Conservation (phyloP, 2,888 invertebrate species). For the Trachelus tabidus region DNA sequence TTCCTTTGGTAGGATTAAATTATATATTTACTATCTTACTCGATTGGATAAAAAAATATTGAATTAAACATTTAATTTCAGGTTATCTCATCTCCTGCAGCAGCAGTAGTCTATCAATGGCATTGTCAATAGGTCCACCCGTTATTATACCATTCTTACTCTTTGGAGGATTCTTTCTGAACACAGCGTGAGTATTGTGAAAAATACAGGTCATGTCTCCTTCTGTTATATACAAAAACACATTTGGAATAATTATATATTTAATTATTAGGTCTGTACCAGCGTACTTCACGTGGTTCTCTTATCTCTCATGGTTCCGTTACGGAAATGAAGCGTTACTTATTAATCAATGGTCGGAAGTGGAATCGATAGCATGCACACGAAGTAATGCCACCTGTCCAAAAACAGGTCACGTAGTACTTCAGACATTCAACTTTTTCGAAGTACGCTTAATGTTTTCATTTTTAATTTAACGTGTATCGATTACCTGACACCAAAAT, state of each 20-base stretch:
- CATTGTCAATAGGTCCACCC: slow-evolving; percentile 90
- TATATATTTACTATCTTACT: neutral
- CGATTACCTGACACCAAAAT: neutral
- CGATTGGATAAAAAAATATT: neutral
- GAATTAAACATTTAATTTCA: slow-evolving; percentile 59
- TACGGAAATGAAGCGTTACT: slow-evolving; percentile 91
- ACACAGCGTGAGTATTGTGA: slow-evolving; percentile 76
- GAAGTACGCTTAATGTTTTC: slow-evolving; percentile 68
- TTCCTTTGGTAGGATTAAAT: slow-evolving; percentile 78
- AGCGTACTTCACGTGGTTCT: slow-evolving; percentile 85
- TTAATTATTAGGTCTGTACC: slow-evolving; percentile 79
- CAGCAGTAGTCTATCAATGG: slow-evolving; percentile 86
- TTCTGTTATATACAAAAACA: neutral
- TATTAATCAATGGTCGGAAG: slow-evolving; percentile 89
- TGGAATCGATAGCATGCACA: slow-evolving; percentile 81
- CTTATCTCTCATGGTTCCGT: slow-evolving; percentile 91
- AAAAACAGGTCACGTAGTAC: slow-evolving; percentile 79
- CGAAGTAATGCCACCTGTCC: slow-evolving; percentile 82
- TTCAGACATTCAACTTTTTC: slow-evolving; percentile 82
- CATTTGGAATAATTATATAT: neutral
- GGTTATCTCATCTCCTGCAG: slow-evolving; percentile 93
- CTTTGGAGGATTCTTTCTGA: slow-evolving; percentile 96
- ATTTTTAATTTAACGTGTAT: neutral
- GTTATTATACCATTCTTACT: slow-evolving; percentile 92
- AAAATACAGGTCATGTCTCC: neutral